A percentile compares a stretch with the other conserved stretches of the same genome.
Conservation (phyloP, 1,140 invertebrate genomes). For the Apis dorsata region DNA sequence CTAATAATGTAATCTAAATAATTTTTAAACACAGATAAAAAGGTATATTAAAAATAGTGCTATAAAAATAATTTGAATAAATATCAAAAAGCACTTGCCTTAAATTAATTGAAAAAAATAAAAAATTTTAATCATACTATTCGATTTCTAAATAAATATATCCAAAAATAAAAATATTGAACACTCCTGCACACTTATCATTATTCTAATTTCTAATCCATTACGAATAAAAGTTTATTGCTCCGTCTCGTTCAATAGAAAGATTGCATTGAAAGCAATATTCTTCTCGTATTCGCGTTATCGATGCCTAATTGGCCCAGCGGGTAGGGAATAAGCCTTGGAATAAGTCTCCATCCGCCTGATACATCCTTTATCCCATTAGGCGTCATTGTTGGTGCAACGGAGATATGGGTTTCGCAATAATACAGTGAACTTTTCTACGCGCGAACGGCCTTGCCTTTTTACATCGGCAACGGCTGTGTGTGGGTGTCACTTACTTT, state of each 20-base stretch:
- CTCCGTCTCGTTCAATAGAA: neutral
- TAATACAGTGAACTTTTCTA: slow-evolving; percentile 68
- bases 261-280: neutral
- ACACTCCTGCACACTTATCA: too few species aligned
- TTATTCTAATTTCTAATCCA: neutral
- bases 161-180: neutral
- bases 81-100: too few species aligned
- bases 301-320: slow-evolving; percentile 45
- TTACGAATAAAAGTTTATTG: neutral
- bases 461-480: slow-evolving; percentile 52
- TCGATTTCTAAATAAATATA: neutral
- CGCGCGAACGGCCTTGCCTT: slow-evolving; percentile 73
- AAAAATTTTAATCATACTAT: neutral
- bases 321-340: slow-evolving; percentile 20
- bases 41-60: too few species aligned
- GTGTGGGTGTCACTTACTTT: slow-evolving; percentile 72
- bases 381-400: slow-evolving; percentile 68
- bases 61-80: too few species aligned
- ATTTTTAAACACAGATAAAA: too few species aligned
- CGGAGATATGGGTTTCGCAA: slow-evolving; percentile 67
- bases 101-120: neutral
- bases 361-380: slow-evolving; percentile 52
- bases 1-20: too few species aligned
- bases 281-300: neutral
- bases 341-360: neutral